A percentile compares a stretch with the other conserved stretches of the same genome.
Conservation (phyloP, 2,113 vertebrate genomes). For the Urocitellus parryii region DNA sequence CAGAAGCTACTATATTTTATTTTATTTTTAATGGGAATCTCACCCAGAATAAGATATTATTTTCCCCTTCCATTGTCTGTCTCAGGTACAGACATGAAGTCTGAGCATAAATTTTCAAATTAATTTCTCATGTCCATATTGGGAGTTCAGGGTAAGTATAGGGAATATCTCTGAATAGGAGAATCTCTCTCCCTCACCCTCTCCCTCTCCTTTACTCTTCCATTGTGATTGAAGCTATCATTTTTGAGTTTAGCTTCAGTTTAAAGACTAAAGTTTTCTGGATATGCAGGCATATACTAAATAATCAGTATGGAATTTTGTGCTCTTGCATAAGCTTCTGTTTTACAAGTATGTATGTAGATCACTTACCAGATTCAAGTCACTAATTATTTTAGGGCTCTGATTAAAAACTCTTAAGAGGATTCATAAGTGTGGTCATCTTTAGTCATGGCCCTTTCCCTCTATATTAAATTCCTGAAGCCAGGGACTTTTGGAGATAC, state of each 20-base stretch:
- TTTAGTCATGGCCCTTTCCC: background rate
- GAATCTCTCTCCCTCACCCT: background rate
- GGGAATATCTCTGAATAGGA: background rate
- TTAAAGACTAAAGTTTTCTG: conserved; percentile 38
- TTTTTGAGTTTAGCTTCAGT: conserved; percentile 28
- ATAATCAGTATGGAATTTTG: conserved; percentile 56
- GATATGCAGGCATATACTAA: conserved; percentile 6
- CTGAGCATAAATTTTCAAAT: conserved; percentile 23
- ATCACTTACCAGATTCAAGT: background rate
- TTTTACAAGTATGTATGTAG: background rate
- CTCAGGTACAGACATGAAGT: background rate
- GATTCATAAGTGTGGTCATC: background rate
- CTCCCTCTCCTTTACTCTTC: background rate
- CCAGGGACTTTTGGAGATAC: background rate
- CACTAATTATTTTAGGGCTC: background rate
- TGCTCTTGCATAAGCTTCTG: background rate
- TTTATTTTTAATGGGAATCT: conserved; percentile 58
- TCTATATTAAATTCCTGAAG: background rate
- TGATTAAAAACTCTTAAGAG: conserved; percentile 8
- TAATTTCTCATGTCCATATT: background rate
- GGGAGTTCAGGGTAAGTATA: too few relatives aligned
- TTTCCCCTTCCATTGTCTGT: conserved; percentile 9
- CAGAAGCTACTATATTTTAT: conserved; percentile 4
- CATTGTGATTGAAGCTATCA: background rate
- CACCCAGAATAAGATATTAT: background rate